Base-by-base conservation (phyloP, 2,888 invertebrate species). In the Leptura quadrifasciata region DNA sequence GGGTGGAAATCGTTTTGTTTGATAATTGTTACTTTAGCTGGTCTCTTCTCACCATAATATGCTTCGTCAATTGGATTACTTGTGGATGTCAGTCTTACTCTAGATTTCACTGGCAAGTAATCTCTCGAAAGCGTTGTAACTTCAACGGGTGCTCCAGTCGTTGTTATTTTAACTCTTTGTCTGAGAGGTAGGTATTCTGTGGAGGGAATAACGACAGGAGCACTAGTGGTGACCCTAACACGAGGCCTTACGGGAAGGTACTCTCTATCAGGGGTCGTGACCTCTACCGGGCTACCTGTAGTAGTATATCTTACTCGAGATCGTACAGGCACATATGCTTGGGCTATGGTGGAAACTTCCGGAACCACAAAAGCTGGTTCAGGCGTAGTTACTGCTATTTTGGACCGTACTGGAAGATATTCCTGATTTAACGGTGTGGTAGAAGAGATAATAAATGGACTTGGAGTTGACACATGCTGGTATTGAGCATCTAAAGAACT, bases 1-100 rank as follows among this genome's bases (percentile, higher is more conserved):
- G 94, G 94, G 87, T 94, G 94, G 81, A 93, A 92, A 81, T 94
- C 94, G 81, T 94, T 94, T 78, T 93, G 91, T 86, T 94, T 93
- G 0, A 94, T 92, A 1, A 94, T 92, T 9, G 93, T 91, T 18
- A 83, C 61, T 63, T 81, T 79, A 2, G 65, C 74, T 18, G 82
- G 82, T 60, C 77, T 64, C 72, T 79, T 76, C n/a, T 3, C 6
- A 24, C 65, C 70, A 24, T 70, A 78, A 69, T 72, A 78, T 68
- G 64, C 17, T 69, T 64, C 64, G n/a, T 35, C 68, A 67, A 74
- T 52, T 24, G 55, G 64, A 61, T 69, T 70, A 55, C 72, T 74
- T 18, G 81, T 79, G 8, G 82, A 79, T 10, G 81, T 82, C 10
- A 85, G 75, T 76, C 80, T 80, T 9, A 76, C 55, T 57, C 78